These are phyloP conservation scores for Heliconius hortense DNA, from an alignment of 2,888 invertebrate genomes.

Conservation along the genomic window DNA sequence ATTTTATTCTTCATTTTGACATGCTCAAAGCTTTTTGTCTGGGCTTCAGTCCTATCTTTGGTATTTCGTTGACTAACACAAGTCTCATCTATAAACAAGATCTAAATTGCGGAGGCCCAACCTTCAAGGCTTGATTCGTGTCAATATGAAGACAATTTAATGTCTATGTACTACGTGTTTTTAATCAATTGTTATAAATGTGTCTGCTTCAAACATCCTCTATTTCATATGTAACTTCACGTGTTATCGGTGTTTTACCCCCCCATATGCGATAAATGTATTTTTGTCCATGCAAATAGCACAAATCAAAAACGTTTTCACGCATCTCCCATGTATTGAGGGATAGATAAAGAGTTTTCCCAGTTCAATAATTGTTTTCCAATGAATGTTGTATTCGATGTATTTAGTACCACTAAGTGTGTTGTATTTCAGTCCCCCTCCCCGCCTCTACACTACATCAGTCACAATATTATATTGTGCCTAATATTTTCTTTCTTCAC, in stretches of 20 bases:
- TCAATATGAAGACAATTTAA: slow-evolving; percentile 9
- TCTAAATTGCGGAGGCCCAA: too few relatives aligned
- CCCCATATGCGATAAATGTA: too few relatives aligned
- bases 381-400: slow-evolving; percentile 8
- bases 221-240: neutral
- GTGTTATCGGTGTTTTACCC: neutral
- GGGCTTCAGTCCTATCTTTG: too few relatives aligned
- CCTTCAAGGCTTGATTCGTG: neutral
- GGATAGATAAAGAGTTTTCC: too few relatives aligned
- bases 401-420: neutral
- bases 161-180: slow-evolving; percentile 7
- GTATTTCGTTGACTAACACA: too few relatives aligned
- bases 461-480: slow-evolving; percentile 6
- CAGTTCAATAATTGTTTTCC: neutral
- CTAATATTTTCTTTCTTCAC: neutral
- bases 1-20: slow-evolving; percentile 6
- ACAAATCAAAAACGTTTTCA: neutral
- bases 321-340: too few relatives aligned
- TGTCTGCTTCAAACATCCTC: neutral
- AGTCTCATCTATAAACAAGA: too few relatives aligned
- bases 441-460: neutral
- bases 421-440: neutral
- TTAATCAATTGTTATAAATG: slow-evolving; percentile 1
- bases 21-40: neutral
- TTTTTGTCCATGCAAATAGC: too few relatives aligned